These are phyloP conservation scores for Sander vitreus DNA, from an alignment of 2,113 vertebrate genomes.

Conservation along the genomic window DNA sequence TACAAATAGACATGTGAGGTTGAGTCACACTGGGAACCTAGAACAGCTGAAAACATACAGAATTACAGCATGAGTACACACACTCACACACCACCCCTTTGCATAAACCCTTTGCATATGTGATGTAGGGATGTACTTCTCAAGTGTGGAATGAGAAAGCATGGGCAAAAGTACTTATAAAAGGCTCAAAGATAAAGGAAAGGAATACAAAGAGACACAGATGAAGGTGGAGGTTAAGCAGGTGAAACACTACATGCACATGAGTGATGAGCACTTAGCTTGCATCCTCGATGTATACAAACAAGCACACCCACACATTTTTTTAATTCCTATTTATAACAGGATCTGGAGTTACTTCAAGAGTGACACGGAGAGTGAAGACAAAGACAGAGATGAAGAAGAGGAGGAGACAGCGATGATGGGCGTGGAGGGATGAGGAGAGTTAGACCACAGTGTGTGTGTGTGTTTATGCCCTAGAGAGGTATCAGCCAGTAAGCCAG, in stretches of 20 bases:
- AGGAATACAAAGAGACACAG: slow-evolving; percentile 3
- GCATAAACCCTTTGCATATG: slow-evolving; percentile 45
- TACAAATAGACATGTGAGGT: slow-evolving; percentile 73
- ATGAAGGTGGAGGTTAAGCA: slow-evolving; percentile 50
- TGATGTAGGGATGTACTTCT: slow-evolving; percentile 46
- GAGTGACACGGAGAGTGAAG: slow-evolving; percentile 10
- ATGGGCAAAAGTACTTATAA: slow-evolving; percentile 50
- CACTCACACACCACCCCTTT: slow-evolving; percentile 7
- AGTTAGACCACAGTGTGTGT: background rate
- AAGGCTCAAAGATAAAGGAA: slow-evolving; percentile 40
- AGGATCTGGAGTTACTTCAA: slow-evolving; percentile 33
- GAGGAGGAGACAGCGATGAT: slow-evolving; percentile 14
- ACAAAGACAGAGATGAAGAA: slow-evolving; percentile 9
- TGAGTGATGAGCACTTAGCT: slow-evolving; percentile 29
- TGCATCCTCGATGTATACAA: slow-evolving; percentile 10
- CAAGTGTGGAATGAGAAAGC: slow-evolving; percentile 52
- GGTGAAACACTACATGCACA: slow-evolving; percentile 33
- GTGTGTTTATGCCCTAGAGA: slow-evolving; percentile 7
- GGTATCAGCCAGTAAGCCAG: slow-evolving; percentile 33
- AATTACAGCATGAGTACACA: slow-evolving; percentile 55
- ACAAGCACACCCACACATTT: background rate
- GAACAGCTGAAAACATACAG: slow-evolving; percentile 68
- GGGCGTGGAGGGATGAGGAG: slow-evolving; percentile 13
- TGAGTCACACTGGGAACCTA: slow-evolving; percentile 76
- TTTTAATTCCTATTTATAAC: slow-evolving; percentile 54